Conservation (phyloP, 2,113 vertebrate species). For the Oncorhynchus gorbuscha region DNA sequence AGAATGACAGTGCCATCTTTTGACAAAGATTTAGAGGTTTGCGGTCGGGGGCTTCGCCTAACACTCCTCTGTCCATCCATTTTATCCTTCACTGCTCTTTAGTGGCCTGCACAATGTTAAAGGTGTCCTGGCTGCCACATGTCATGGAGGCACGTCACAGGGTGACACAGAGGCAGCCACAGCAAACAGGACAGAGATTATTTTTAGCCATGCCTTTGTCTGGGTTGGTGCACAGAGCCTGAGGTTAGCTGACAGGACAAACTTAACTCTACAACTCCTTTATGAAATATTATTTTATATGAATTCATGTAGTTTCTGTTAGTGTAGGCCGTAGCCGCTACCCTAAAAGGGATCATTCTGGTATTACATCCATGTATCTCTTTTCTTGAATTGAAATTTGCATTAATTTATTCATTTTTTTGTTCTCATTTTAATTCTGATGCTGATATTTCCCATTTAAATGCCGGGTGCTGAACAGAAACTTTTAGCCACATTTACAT, state of each 20-base stretch:
- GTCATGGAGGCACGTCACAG: background rate
- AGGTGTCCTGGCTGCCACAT: background rate
- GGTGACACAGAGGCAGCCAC: background rate
- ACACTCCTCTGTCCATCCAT: background rate
- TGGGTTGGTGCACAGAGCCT: background rate
- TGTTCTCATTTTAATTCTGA: background rate
- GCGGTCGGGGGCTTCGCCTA: background rate
- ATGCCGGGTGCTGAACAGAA: too few relatives aligned
- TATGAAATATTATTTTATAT: too few relatives aligned
- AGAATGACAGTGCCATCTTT: background rate
- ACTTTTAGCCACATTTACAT: background rate
- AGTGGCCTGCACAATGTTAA: background rate
- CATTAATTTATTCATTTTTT: background rate
- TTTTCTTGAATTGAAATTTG: background rate
- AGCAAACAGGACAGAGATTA: background rate
- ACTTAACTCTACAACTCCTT: background rate
- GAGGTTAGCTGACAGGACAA: background rate
- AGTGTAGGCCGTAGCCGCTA: background rate
- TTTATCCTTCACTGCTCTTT: background rate
- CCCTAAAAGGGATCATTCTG: conserved; percentile 10
- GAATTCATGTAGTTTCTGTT: background rate
- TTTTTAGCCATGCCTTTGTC: background rate
- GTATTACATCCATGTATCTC: conserved; percentile 6
- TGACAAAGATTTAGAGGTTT: background rate
- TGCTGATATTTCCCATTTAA: too few relatives aligned